Conservation (phyloP, 1,140 invertebrate species). For the Gonatopus flavifemur region DNA sequence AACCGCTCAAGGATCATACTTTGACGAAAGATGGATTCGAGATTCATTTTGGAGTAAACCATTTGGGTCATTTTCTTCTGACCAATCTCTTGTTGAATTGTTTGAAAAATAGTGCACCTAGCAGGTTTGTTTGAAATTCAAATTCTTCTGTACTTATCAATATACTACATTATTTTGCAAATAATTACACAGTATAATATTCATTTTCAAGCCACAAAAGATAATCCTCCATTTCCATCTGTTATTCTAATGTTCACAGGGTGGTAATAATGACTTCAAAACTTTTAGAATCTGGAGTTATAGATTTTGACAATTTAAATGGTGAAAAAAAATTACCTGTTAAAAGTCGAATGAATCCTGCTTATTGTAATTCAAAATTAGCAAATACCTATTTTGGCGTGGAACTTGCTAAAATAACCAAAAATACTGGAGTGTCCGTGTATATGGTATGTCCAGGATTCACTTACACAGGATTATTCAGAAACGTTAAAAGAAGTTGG, state of each 20-base stretch:
- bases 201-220: slow-evolving; percentile 1
- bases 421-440: slow-evolving; percentile 67
- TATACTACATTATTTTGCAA: background rate
- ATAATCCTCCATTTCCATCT: slow-evolving; percentile 1
- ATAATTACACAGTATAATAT: no score
- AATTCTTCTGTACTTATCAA: no score
- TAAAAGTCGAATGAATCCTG: slow-evolving; percentile 63
- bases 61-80: slow-evolving; percentile 83
- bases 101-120: slow-evolving; percentile 65
- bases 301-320: slow-evolving; percentile 76
- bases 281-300: slow-evolving; percentile 63
- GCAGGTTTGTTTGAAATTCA: slow-evolving; percentile 56
- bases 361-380: slow-evolving; percentile 80
- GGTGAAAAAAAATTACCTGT: slow-evolving; percentile 58
- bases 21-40: slow-evolving; percentile 82
- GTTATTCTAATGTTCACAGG: slow-evolving; percentile 40
- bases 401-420: slow-evolving; percentile 63
- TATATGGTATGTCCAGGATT: slow-evolving; percentile 84
- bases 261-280: slow-evolving; percentile 63
- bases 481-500: slow-evolving; percentile 69
- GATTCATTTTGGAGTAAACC: slow-evolving; percentile 78
- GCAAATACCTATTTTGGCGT: slow-evolving; percentile 72
- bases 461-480: slow-evolving; percentile 76
- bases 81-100: slow-evolving; percentile 75
- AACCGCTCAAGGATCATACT: slow-evolving; percentile 55